Evolutionary conservation across 2,888 invertebrate species (phyloP), one percentile per base, ranked within the genome.

Genomic region (Cenopis cana): DNA sequence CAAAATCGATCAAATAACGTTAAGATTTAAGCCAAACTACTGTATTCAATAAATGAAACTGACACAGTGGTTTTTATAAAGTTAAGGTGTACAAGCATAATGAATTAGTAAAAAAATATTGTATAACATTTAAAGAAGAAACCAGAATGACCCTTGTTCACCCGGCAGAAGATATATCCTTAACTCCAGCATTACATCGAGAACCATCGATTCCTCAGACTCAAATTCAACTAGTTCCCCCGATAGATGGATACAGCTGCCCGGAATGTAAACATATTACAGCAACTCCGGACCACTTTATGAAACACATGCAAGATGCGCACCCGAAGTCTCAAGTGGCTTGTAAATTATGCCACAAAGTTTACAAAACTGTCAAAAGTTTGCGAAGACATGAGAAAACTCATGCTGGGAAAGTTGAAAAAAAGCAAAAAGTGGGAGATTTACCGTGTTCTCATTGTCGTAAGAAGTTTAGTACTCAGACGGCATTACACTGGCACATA

Each of bases 161-260:
- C 3, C 60, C 17, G 1, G 33, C 52, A 2, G 20, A 38, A 54
- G 54, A 54, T 10, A 59, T 59, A 59, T 46, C 41, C 12, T 18
- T 59, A n/a, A 59, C 9, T 24, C 59, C 59, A 14, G 29, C 14
- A 11, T 17, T 46, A 3, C 14, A 60, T 5, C 10, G 18, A 24
- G 59, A 36, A 2, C 2, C 50, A 20, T 36, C 80, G 78, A 57
- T 85, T 0, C 68, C 85, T 0, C 79, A 83, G 62, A 72, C 81
- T 2, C 83, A 85, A 59, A 76, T 81, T 0, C 81, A 79, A 69
- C 82, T 83, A 79, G 77, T 76, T 2, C 83, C 84, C 49, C 80
- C 83, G 0, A 10, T 14, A 0, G 81, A 83, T 17, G 82, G 80
- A 0, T 83, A 85, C 61, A 76, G 78, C 52, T 85, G 85, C 56